Conservation (phyloP, 2,888 invertebrate species). For the Venustoraphidia nigricollis region DNA sequence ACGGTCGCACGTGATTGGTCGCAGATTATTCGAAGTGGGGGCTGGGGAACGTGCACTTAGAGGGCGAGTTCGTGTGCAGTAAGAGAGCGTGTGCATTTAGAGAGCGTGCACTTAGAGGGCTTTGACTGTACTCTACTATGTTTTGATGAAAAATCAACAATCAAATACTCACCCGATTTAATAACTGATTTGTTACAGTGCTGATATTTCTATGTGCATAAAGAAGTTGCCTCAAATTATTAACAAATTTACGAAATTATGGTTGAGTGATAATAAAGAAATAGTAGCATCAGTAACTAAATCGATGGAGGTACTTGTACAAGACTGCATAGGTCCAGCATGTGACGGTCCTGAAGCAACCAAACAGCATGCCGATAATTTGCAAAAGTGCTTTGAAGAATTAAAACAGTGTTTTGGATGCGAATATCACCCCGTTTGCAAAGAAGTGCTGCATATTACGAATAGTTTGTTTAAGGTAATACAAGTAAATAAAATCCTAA, state of each 20-base stretch:
- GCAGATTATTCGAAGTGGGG: no score
- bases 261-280: slow-evolving; percentile 60
- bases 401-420: slow-evolving; percentile 41
- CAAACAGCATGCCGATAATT: slow-evolving; percentile 21
- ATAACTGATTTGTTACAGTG: slow-evolving; percentile 16
- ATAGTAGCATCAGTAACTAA: slow-evolving; percentile 54
- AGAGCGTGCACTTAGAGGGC: no score
- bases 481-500: no score
- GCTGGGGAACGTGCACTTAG: no score
- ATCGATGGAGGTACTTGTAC: slow-evolving; percentile 49
- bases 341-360: slow-evolving; percentile 36
- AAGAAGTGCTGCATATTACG: slow-evolving; percentile 42
- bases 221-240: slow-evolving; percentile 45
- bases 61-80: no score
- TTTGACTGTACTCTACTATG: no score
- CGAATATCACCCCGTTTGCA: slow-evolving; percentile 48
- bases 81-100: no score
- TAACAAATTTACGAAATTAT: slow-evolving; percentile 34
- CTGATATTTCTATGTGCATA: slow-evolving; percentile 19
- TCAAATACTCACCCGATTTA: background rate
- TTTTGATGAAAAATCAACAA: no score
- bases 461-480: slow-evolving; percentile 41
- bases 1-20: no score
- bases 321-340: slow-evolving; percentile 50
- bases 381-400: slow-evolving; percentile 29